Evolutionary conservation across 2,888 invertebrate species (phyloP), one percentile per base, ranked within the genome.

Genomic region (Caenorhabditis sp.): DNA sequence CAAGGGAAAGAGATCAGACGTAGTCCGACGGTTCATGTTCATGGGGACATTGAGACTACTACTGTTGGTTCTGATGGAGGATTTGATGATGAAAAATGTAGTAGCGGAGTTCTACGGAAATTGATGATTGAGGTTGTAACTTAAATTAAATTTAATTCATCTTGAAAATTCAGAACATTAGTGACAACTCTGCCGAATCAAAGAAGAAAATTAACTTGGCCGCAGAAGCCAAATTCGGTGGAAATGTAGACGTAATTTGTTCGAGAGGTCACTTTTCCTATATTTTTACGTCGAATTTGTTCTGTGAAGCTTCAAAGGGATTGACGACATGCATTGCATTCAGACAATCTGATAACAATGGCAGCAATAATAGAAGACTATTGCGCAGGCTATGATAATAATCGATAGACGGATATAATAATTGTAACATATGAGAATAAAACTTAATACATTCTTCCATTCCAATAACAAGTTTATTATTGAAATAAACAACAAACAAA

Each of bases 241-340:
- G 83, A 23, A 78, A 76, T 63, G 82, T 86, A 23, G 86, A 86
- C 61, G 86, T 86, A 43, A 76, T 86, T 60, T 86, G 86, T 67
- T 79, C 80, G 3, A 66, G 82, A 50, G 83, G 82, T 26, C 84
- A 85, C 65, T 86, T 86, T 77, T 81, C 82, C 26, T 82, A 82
- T 58, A 80, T 82, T 25, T 82, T 82, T 67, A 79, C 82, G 10
- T 82, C 82, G 8, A 82, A 81, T 67, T 70, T 82, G 21, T 82
- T 69, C 56, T 82, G 82, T 38, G 82, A 82, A 72, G 77, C 76
- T 36, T 67, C 78, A 7, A 78, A 80, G 65, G 82, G 80, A 27
- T 74, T 79, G 36, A 78, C 78, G 0, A 82, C 82, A 14, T 81
- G 81, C 61, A 81, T 82, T 52, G 82, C 80, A 14, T 81, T 78